Conservation (phyloP, 2,888 invertebrate species). For the Temnothorax rugatulus region DNA sequence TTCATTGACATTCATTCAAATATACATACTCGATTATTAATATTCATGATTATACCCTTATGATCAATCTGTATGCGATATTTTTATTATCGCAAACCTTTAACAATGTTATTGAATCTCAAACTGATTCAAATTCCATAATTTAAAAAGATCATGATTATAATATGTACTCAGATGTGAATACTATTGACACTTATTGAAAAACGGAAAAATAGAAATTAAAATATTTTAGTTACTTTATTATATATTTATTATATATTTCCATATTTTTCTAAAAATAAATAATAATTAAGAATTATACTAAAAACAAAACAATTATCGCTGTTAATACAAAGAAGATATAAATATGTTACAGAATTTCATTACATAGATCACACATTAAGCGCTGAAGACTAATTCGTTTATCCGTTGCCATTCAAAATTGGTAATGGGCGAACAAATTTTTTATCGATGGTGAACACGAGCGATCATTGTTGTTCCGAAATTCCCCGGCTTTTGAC, state of each 20-base stretch:
- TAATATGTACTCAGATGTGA: not conserved
- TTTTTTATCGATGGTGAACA: not conserved
- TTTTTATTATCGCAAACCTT: not conserved
- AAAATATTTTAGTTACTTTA: not conserved
- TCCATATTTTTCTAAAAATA: not conserved
- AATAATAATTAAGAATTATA: not conserved
- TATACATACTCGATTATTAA: not conserved
- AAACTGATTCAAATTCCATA: not conserved
- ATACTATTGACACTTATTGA: not conserved
- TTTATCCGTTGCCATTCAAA: not conserved
- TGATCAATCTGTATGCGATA: not conserved
- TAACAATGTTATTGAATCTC: not conserved
- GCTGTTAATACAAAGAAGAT: not conserved
- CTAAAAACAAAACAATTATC: not conserved
- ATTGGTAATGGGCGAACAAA: not conserved
- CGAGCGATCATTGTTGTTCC: constrained; percentile 9
- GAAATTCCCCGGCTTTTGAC: constrained; percentile 19
- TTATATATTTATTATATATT: not conserved
- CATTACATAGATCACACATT: not conserved
- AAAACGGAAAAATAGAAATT: not conserved
- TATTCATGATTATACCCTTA: constrained; percentile 5
- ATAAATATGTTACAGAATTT: not conserved
- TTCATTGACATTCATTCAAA: constrained; percentile 17
- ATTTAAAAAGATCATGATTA: not conserved
- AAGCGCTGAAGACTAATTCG: not conserved